Evolutionary conservation across 2,888 invertebrate species (phyloP).

Genomic region (Drosophila siamana): DNA sequence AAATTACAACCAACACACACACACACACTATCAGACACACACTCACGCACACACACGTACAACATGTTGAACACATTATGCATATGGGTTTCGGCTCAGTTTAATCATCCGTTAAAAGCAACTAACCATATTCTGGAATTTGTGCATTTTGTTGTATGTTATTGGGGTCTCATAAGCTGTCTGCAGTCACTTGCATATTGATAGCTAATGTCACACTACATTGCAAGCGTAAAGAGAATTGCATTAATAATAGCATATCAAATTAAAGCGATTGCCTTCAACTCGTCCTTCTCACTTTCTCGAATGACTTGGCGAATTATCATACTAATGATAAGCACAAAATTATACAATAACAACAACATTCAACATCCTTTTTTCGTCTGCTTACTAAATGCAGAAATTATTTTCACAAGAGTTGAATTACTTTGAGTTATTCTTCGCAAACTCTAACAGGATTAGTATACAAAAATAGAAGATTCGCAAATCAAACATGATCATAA

Average conservation of each 20-base stretch:
- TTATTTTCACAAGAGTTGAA: too few relatives aligned
- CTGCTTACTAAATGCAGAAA: too few relatives aligned
- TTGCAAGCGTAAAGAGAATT: background rate
- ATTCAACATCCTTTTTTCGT: too few relatives aligned
- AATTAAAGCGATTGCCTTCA: background rate
- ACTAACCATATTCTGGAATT: conserved; percentile 51
- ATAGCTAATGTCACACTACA: conserved; percentile 24
- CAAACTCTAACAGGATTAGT: too few relatives aligned
- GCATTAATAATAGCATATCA: background rate
- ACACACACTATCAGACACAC: background rate
- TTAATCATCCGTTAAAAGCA: conserved; percentile 57
- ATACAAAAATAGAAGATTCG: too few relatives aligned
- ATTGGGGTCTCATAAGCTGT: conserved; percentile 24
- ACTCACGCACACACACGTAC: background rate
- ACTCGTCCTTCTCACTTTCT: too few relatives aligned
- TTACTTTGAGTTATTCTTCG: too few relatives aligned
- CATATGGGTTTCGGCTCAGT: conserved; percentile 58
- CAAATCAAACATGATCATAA: too few relatives aligned
- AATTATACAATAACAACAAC: too few relatives aligned
- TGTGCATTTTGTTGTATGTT: conserved; percentile 29
- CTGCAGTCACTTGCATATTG: conserved; percentile 24
- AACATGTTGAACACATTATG: conserved; percentile 12
- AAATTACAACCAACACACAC: conserved; percentile 49
- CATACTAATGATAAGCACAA: too few relatives aligned
- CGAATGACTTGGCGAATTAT: too few relatives aligned